phyloP scores from a whole-genome alignment of 53 echinoderm and acorn worm genomes.

The Actinopyga echinites region DNA sequence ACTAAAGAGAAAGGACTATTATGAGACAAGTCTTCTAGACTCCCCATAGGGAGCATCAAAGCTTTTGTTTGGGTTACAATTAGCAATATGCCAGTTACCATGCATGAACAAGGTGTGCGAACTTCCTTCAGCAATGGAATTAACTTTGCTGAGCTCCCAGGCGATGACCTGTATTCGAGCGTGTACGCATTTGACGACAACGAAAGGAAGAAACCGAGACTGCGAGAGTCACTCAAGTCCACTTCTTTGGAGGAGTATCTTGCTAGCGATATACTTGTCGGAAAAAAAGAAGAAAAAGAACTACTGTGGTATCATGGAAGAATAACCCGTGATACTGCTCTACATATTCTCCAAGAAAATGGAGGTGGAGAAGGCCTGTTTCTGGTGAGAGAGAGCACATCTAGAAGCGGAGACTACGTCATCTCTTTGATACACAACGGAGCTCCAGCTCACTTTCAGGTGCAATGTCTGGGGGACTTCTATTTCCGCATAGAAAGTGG shows the following conservation, averaged over 20 bases:
- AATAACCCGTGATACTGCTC: slow-evolving; percentile 88
- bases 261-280: slow-evolving; percentile 61
- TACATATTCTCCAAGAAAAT: slow-evolving; percentile 81
- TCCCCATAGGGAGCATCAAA: too few relatives aligned
- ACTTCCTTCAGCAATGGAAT: slow-evolving; percentile 5
- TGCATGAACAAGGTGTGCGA: neutral
- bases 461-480: slow-evolving; percentile 92
- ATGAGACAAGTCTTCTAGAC: too few relatives aligned
- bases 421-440: slow-evolving; percentile 84
- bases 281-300: slow-evolving; percentile 80
- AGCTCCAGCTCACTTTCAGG: slow-evolving; percentile 86
- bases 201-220: slow-evolving; percentile 13
- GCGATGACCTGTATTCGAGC: slow-evolving; percentile 34
- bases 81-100: slow-evolving; percentile 14
- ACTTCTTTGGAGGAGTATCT: slow-evolving; percentile 70
- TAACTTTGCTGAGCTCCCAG: slow-evolving; percentile 31
- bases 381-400: slow-evolving; percentile 87
- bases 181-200: slow-evolving; percentile 40
- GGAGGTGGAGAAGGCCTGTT: slow-evolving; percentile 77
- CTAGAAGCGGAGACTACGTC: slow-evolving; percentile 81
- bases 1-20: too few relatives aligned
- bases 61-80: too few relatives aligned
- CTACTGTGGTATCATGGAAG: slow-evolving; percentile 91
- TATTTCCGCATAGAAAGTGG: slow-evolving; percentile 92
- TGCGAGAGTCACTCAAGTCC: slow-evolving; percentile 11